Evolutionary conservation across 2,888 invertebrate species (phyloP).

Genomic region (Cryptocephalus moraei): DNA sequence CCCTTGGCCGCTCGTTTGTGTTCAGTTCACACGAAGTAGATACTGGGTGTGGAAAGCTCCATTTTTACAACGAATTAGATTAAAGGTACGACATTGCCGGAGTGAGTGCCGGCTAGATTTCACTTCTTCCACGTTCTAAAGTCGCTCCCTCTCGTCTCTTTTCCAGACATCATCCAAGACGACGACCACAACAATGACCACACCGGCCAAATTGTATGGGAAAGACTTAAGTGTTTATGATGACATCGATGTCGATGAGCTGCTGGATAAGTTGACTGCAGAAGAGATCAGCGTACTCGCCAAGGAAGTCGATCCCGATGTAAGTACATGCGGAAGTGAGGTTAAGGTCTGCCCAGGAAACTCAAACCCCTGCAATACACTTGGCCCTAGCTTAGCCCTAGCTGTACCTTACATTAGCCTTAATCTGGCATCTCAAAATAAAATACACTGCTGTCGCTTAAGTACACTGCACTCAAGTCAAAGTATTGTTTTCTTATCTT

Average conservation of each 20-base stretch:
- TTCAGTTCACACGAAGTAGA: background rate
- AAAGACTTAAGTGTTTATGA: constrained; percentile 85
- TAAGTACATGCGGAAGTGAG: constrained; percentile 46
- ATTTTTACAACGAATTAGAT: constrained; percentile 16
- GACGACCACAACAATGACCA: constrained; percentile 82
- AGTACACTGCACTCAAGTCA: no score
- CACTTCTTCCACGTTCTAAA: background rate
- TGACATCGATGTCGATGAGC: constrained; percentile 91
- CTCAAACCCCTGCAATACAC: no score
- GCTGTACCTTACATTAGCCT: no score
- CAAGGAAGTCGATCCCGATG: constrained; percentile 99
- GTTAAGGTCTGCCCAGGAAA: no score
- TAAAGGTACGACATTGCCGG: constrained; percentile 10
- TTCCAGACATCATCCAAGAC: constrained; percentile 74
- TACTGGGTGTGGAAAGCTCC: constrained; percentile 25
- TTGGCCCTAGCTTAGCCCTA: no score
- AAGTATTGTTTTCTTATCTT: no score
- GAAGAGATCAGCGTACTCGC: constrained; percentile 96
- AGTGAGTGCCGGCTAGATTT: background rate
- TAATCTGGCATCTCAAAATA: no score
- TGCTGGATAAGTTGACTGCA: constrained; percentile 82
- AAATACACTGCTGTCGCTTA: no score
- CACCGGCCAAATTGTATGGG: constrained; percentile 81
- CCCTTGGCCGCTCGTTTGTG: no score
- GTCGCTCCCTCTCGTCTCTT: constrained; percentile 9